These are phyloP conservation scores for Tapera naevia DNA, from an alignment of 2,797 vertebrate species.

Conservation along the genomic window DNA sequence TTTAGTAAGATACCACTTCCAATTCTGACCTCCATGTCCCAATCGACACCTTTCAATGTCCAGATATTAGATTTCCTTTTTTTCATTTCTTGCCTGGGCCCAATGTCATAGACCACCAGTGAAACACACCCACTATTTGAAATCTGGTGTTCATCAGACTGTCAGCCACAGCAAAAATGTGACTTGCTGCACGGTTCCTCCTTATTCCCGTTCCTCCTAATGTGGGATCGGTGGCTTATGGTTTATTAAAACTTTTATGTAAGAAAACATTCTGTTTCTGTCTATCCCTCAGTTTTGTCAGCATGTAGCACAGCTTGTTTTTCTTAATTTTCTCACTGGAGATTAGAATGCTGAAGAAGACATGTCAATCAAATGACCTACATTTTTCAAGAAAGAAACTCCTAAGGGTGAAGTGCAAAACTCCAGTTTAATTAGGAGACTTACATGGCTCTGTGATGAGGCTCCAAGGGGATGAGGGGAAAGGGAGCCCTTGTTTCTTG, in stretches of 20 bases:
- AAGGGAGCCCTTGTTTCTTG: constrained; percentile 53
- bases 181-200: not conserved
- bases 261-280: not conserved
- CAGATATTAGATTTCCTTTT: not conserved
- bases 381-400: constrained; percentile 59
- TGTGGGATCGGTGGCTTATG: not conserved
- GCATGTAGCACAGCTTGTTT: constrained; percentile 1
- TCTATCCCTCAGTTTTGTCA: not conserved
- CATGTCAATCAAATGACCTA: constrained; percentile 75
- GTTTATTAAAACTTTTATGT: constrained; percentile 1
- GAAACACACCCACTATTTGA: not conserved
- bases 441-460: constrained; percentile 51
- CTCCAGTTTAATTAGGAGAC: constrained; percentile 73
- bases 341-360: constrained; percentile 58
- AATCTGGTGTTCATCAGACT: not conserved
- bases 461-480: constrained; percentile 46
- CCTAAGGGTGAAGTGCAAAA: constrained; percentile 57
- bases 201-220: not conserved
- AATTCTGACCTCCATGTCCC: not conserved
- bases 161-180: not conserved
- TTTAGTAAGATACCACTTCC: not conserved
- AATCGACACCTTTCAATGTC: not conserved
- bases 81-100: not conserved
- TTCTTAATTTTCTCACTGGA: constrained; percentile 24
- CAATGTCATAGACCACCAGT: not conserved